Base-by-base conservation (phyloP, 2,113 vertebrate species). In the Neolamprologus hecqui region DNA sequence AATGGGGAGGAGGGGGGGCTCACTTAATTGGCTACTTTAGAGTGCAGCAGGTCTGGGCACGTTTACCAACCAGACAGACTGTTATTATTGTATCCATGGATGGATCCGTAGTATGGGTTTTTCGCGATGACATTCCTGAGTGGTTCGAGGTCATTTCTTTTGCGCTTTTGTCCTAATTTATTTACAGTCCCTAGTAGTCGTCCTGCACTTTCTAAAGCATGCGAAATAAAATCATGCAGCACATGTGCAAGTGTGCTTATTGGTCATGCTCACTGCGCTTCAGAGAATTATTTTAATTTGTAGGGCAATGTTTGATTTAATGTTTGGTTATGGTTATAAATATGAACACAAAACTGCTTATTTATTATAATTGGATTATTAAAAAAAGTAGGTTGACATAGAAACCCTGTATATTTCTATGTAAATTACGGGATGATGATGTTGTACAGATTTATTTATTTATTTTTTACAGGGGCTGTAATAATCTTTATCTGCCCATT, bases 11-110 rank as follows among this genome's bases (percentile, higher is more conserved):
- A n/a, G 79, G 37, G 14, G 37, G 21, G 51, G 12, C n/a, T 70
- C 58, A 31, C 23, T 49, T 37, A 33, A 40, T n/a, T 37, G 47
- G 79, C 28, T 53, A 19, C 19, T 53, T 51, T 17, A 19, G 4
- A 13, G 42, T 12, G 5, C n/a, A 82, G 82, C 85, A 79, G 31
- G 89, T 53, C 77, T 8, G 19, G 14, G 23, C 90, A 13, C 47
- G 90, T 89, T n/a, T 49, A 65, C 10, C 26, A 21, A 28, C 63
- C 10, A 40, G 14, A 51, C 28, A 17, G 31, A 47, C 21, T 19
- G 70, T 65, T 42, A 26, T 42, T 54, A 14, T 13, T 53, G n/a
- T 33, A 19, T 9, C 7, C 11, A 5, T 40, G 55, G 37, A 8
- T 5, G 35, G 10, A 4, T 51, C 6, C 17, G 0, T 21, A 35